Percentiles rank a stretch among this genome's conserved stretches.
phyloP scores from a whole-genome alignment of 2,113 vertebrate genomes.

The Diphyllodes magnificus region DNA sequence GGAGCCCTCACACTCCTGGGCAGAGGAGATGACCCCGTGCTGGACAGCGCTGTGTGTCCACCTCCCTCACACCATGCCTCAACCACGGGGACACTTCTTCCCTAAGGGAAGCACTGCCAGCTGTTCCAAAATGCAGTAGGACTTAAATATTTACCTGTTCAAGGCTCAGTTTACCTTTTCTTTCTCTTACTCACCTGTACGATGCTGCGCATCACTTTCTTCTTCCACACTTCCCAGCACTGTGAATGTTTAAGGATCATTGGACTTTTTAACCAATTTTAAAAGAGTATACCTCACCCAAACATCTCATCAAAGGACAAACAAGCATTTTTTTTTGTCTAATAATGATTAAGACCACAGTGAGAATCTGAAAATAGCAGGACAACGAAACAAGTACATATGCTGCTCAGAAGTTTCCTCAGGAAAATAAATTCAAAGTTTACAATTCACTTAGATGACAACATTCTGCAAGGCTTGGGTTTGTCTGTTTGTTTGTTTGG shows the following conservation, averaged over 20 bases:
- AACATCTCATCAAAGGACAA: not conserved
- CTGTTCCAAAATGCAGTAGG: not conserved
- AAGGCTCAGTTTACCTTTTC: not conserved
- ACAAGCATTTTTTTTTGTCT: not conserved
- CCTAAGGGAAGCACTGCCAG: not conserved
- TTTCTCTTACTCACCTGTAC: not conserved
- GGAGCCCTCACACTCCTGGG: accelerated
- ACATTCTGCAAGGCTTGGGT: not conserved
- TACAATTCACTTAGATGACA: not conserved
- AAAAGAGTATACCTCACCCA: not conserved
- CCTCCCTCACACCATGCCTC: accelerated
- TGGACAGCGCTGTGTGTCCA: accelerated
- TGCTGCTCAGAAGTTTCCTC: not conserved
- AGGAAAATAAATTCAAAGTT: not conserved
- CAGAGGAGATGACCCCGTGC: accelerated
- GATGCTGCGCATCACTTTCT: not conserved
- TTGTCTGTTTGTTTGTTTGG: not conserved
- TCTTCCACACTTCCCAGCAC: not conserved
- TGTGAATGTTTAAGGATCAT: accelerated
- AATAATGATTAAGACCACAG: not conserved
- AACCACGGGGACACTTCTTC: accelerated
- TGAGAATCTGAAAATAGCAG: not conserved
- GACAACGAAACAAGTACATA: not conserved
- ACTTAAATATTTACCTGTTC: not conserved
- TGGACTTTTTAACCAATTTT: not conserved